Evolutionary conservation across 2,113 vertebrate genomes (phyloP).

Genomic region (Chaetodon auriga): DNA sequence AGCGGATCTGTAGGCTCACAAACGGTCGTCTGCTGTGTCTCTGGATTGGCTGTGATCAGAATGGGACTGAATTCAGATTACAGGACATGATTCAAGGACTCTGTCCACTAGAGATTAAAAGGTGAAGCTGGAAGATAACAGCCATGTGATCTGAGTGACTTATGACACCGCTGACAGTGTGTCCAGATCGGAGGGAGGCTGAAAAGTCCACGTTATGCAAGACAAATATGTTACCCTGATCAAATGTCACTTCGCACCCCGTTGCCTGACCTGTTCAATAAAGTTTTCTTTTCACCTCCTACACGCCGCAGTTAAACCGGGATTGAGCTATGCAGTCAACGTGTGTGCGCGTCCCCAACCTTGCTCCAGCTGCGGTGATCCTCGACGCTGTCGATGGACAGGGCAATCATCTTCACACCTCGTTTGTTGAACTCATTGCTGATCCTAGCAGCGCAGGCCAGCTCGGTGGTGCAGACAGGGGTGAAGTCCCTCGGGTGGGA

Average conservation of each 20-base stretch:
- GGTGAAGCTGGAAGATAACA: no score
- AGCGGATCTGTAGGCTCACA: no score
- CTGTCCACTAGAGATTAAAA: not conserved
- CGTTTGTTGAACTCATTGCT: constrained; percentile 90
- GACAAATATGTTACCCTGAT: not conserved
- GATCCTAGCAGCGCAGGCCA: constrained; percentile 89
- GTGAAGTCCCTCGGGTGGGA: constrained; percentile 97
- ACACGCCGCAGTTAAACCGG: not conserved
- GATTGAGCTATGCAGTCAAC: no score
- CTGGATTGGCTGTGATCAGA: no score
- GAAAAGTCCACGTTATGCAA: not conserved
- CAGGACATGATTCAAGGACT: not conserved
- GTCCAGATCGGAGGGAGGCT: not conserved
- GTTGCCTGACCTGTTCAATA: not conserved
- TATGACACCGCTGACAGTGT: not conserved
- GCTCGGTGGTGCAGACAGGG: constrained; percentile 96
- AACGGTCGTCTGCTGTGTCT: no score
- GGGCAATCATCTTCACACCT: constrained; percentile 94
- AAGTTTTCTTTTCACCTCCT: not conserved
- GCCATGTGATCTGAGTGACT: no score
- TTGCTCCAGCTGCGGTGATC: constrained; percentile 94
- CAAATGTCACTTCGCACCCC: not conserved
- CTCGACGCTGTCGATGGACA: constrained; percentile 94
- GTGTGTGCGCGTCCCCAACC: constrained; percentile 77
- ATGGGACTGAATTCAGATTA: not conserved